Percentiles rank a stretch among this genome's conserved stretches.
Conservation (phyloP, 2,797 vertebrate genomes). For the Pseudomugil tenellus region DNA sequence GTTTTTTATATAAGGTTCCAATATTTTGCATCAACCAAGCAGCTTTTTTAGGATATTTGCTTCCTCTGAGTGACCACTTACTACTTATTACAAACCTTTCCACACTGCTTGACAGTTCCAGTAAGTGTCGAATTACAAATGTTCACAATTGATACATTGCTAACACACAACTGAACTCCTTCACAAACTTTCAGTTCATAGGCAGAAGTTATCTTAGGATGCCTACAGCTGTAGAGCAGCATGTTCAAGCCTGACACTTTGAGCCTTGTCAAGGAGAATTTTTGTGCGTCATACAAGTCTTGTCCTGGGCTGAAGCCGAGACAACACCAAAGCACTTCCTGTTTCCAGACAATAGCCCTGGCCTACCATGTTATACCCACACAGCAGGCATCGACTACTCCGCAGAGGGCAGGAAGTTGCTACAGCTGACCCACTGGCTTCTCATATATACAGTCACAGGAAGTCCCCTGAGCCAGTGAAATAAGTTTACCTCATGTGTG, state of each 20-base stretch:
- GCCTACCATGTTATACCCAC: constrained; percentile 77
- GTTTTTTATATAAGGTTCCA: background rate
- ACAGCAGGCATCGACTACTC: constrained; percentile 79
- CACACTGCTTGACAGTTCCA: background rate
- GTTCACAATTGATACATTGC: background rate
- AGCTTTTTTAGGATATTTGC: background rate
- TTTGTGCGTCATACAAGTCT: constrained; percentile 89
- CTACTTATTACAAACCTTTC: background rate
- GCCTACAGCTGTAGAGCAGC: constrained; percentile 27
- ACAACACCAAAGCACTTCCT: constrained; percentile 87
- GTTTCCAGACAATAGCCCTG: constrained; percentile 88
- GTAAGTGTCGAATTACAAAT: background rate
- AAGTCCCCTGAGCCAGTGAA: constrained; percentile 73
- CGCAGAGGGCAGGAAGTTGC: constrained; percentile 80
- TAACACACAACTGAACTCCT: background rate
- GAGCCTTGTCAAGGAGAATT: constrained; percentile 83
- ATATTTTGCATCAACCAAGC: background rate
- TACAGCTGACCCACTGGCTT: constrained; percentile 79
- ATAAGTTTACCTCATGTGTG: constrained; percentile 37
- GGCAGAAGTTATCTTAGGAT: constrained; percentile 53
- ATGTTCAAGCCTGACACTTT: constrained; percentile 83
- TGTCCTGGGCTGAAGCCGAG: constrained; percentile 83
- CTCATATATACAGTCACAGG: constrained; percentile 77
- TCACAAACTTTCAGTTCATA: background rate
- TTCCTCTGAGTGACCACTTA: background rate